phyloP scores from a whole-genome alignment of 2,797 vertebrate genomes.

The Lacerta viridis region DNA sequence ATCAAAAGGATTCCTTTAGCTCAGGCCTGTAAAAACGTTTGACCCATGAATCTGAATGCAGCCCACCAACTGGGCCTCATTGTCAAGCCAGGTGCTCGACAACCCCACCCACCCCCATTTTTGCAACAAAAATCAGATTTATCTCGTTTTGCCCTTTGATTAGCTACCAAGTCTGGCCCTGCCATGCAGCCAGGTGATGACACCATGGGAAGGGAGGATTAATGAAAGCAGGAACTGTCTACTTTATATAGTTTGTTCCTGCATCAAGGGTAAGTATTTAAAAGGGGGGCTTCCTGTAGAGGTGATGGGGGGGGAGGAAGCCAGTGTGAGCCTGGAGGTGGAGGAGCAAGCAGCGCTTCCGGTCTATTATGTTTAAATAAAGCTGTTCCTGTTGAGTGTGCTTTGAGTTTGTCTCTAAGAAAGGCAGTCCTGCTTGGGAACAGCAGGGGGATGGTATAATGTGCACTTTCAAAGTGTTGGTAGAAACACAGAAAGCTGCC shows the following conservation, averaged over 20 bases:
- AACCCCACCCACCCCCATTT: background rate
- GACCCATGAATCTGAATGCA: background rate
- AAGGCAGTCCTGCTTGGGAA: too few relatives aligned
- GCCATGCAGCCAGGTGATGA: background rate
- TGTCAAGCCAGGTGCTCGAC: background rate
- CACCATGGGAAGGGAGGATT: background rate
- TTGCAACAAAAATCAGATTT: too few relatives aligned
- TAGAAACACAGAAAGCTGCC: background rate
- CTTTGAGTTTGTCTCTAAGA: too few relatives aligned
- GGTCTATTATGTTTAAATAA: too few relatives aligned
- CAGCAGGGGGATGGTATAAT: too few relatives aligned
- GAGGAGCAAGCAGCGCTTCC: background rate
- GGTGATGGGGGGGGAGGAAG: too few relatives aligned
- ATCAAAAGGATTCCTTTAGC: background rate
- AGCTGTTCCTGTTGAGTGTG: too few relatives aligned
- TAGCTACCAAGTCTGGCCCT: background rate
- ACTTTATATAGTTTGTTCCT: too few relatives aligned
- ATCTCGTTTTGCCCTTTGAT: background rate
- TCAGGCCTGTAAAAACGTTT: background rate
- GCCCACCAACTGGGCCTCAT: background rate
- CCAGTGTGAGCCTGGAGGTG: background rate
- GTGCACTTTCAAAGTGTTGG: background rate
- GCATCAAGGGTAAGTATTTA: too few relatives aligned
- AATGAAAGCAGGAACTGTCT: too few relatives aligned
- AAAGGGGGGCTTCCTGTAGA: too few relatives aligned